A percentile compares a stretch with the other conserved stretches of the same genome.
These are phyloP conservation scores for Neostethus bicornis DNA, from an alignment of 2,797 vertebrate species.

Conservation along the genomic window DNA sequence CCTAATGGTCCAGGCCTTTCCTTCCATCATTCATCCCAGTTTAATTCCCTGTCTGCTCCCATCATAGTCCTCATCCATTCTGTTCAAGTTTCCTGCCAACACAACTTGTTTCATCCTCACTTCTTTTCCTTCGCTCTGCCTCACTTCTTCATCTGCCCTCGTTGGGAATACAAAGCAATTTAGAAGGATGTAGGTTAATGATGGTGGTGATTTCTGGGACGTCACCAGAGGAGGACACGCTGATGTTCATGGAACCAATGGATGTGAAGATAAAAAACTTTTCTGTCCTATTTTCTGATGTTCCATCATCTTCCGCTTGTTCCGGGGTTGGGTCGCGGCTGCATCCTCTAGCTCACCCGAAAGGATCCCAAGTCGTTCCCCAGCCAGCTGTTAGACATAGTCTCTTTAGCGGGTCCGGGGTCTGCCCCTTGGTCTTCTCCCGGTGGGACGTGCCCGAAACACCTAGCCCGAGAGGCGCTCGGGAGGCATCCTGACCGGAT, in stretches of 20 bases:
- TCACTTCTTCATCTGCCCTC: constrained; percentile 35
- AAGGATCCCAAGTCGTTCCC: too few relatives aligned
- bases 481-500: too few relatives aligned
- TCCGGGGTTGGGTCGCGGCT: too few relatives aligned
- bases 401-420: too few relatives aligned
- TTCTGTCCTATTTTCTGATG: constrained; percentile 32
- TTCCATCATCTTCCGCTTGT: too few relatives aligned
- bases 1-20: constrained; percentile 56
- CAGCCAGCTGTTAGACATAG: too few relatives aligned
- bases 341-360: too few relatives aligned
- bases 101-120: constrained; percentile 19
- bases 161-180: constrained; percentile 71
- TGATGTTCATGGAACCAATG: constrained; percentile 49
- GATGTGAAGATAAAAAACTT: constrained; percentile 11
- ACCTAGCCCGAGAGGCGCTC: too few relatives aligned
- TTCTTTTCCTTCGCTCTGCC: constrained; percentile 8
- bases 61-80: constrained; percentile 67
- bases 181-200: constrained; percentile 77
- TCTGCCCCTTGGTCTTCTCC: too few relatives aligned
- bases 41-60: constrained; percentile 56
- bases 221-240: constrained; percentile 58
- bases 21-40: constrained; percentile 37
- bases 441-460: too few relatives aligned
- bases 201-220: constrained; percentile 70
- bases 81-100: constrained; percentile 27